Percentiles rank a stretch among this genome's conserved stretches.
phyloP scores from a whole-genome alignment of 2,888 invertebrate genomes.

The Drosophila limbata region DNA sequence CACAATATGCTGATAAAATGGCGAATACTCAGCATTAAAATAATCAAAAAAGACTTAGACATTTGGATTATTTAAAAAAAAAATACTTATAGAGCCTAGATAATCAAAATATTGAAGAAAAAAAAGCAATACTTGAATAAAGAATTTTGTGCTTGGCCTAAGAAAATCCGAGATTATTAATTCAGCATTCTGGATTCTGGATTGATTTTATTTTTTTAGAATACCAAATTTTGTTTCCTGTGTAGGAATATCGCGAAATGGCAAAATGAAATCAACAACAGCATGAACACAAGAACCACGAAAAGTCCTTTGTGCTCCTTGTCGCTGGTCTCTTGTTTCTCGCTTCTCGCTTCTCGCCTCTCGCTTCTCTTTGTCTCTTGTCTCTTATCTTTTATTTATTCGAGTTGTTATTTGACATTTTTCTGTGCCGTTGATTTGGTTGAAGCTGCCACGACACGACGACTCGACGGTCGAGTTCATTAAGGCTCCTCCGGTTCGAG shows the following conservation, averaged over 20 bases:
- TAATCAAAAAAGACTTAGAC: too few species aligned
- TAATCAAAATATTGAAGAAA: too few species aligned
- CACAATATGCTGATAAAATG: too few species aligned
- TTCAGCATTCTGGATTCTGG: too few species aligned
- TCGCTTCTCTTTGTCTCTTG: slow-evolving; percentile 8
- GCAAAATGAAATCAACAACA: slow-evolving; percentile 37
- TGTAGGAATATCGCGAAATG: slow-evolving; percentile 30
- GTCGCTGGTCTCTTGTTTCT: slow-evolving; percentile 10
- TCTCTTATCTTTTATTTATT: slow-evolving; percentile 73
- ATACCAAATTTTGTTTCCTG: too few species aligned
- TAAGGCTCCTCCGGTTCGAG: slow-evolving; percentile 34
- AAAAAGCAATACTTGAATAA: too few species aligned
- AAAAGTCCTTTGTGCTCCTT: slow-evolving; percentile 47
- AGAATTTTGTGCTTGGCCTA: too few species aligned
- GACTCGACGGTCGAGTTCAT: slow-evolving; percentile 47
- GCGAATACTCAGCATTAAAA: too few species aligned
- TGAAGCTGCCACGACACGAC: slow-evolving; percentile 15
- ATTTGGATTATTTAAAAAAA: too few species aligned
- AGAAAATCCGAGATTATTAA: too few species aligned
- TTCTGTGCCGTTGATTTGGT: slow-evolving; percentile 68
- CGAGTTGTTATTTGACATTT: slow-evolving; percentile 72
- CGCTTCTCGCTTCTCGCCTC: slow-evolving; percentile 4
- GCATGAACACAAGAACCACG: slow-evolving; percentile 1
- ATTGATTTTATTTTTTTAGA: too few species aligned
- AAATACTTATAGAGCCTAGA: too few species aligned